Percentiles rank a stretch among this genome's conserved stretches.
These are phyloP conservation scores for Pterophyllum scalare DNA, from an alignment of 2,113 vertebrate genomes.

Conservation along the genomic window DNA sequence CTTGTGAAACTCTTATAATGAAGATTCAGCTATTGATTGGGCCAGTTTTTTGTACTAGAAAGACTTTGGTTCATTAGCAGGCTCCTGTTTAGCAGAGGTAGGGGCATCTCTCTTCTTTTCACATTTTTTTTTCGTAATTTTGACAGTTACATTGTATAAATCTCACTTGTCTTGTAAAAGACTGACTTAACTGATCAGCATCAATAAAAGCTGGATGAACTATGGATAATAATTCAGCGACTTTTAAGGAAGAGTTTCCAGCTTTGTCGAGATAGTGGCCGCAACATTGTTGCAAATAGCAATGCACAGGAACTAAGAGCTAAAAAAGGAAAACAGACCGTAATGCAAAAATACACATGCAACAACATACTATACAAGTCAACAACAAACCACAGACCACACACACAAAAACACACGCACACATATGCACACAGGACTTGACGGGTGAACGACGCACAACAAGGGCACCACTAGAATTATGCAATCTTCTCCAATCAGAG, in stretches of 20 bases:
- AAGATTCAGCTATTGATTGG: neutral
- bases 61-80: neutral
- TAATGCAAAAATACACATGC: constrained; percentile 25
- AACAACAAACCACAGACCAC: constrained; percentile 24
- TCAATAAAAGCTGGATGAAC: neutral
- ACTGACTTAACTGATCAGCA: neutral
- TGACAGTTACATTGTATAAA: neutral
- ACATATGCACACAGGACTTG: constrained; percentile 15
- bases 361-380: constrained; percentile 24
- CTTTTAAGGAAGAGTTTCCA: neutral
- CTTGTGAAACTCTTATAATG: rapidly evolving
- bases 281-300: constrained; percentile 9
- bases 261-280: neutral
- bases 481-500: constrained; percentile 63
- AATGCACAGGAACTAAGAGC: constrained; percentile 10
- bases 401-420: constrained; percentile 19
- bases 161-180: neutral
- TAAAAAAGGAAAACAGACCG: constrained; percentile 8
- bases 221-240: neutral
- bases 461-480: constrained; percentile 61
- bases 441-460: constrained; percentile 59
- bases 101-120: neutral
- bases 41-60: neutral
- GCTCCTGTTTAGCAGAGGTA: neutral
- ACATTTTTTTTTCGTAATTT: neutral